Percentiles rank a stretch among this genome's conserved stretches.
Evolutionary conservation across 2,113 vertebrate genomes (phyloP).

Genomic region (Hemibagrus wyckioides): DNA sequence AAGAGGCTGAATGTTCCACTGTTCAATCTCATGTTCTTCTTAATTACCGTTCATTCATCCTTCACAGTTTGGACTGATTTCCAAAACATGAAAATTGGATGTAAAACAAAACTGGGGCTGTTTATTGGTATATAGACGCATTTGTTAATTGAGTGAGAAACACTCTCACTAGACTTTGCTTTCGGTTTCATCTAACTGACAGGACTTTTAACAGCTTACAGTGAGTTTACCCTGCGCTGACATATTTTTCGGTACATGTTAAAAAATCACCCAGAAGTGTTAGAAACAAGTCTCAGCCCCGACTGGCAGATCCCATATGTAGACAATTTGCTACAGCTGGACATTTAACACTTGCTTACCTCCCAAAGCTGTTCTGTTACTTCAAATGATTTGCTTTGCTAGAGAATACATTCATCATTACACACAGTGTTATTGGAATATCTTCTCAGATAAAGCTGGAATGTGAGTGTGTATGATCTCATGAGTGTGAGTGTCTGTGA

Average conservation of each 20-base stretch:
- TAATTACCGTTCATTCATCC: neutral
- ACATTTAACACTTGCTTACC: slow-evolving; percentile 34
- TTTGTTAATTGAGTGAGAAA: slow-evolving; percentile 52
- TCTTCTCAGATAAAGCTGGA: slow-evolving; percentile 47
- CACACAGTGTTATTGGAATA: slow-evolving; percentile 43
- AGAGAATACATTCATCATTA: slow-evolving; percentile 23
- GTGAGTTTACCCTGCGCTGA: slow-evolving; percentile 53
- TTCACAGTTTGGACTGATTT: slow-evolving; percentile 30
- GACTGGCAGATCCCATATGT: slow-evolving; percentile 40
- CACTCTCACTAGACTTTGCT: slow-evolving; percentile 22
- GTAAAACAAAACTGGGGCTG: slow-evolving; percentile 26
- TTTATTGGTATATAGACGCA: slow-evolving; percentile 29
- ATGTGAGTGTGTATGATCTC: slow-evolving; percentile 24
- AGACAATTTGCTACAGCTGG: slow-evolving; percentile 16
- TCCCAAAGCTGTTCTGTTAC: slow-evolving; percentile 34
- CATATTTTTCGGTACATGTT: slow-evolving; percentile 53
- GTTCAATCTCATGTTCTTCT: neutral
- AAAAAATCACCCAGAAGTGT: slow-evolving; percentile 30
- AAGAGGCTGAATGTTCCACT: neutral
- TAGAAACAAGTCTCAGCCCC: slow-evolving; percentile 30
- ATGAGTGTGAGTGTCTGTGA: slow-evolving; percentile 26
- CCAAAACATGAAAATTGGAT: slow-evolving; percentile 36
- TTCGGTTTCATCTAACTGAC: slow-evolving; percentile 22
- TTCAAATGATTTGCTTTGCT: slow-evolving; percentile 40
- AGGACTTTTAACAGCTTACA: slow-evolving; percentile 57